Evolutionary conservation across 2,888 invertebrate species (phyloP), one percentile per base, ranked within the genome.

Genomic region (Noctua comes): DNA sequence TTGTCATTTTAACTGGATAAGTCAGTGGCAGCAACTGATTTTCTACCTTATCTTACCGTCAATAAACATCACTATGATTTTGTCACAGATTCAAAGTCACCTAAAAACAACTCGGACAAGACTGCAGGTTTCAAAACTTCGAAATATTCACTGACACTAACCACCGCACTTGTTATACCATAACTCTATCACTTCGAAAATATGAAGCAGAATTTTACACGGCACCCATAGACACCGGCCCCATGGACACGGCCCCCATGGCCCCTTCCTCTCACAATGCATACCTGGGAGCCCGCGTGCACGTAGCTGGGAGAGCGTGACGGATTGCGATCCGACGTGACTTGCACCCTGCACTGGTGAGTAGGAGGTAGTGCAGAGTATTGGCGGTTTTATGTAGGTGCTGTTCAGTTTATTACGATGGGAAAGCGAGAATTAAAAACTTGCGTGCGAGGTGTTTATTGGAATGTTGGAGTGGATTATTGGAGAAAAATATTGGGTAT

Each of bases 301-400:
- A 86, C 84, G 82, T 86, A 76, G 48, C 31, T 2, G 40, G 13
- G 79, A n/a, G 77, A 59, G 73, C 77, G 84, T 84, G 87, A 84
- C 76, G 77, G 86, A 77, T 82, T 84, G 75, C 16, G 65, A 57
- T 21, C 54, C 65, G 11, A 82, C 86, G 86, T 86, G 86, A 85
- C 76, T 68, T 86, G 86, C 77, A 77, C 5, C 8, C 48, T 80
- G 84, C 80, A 83, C 66, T 64, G 21, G 64, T 64, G 1, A 31
- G 21, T 31, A 18, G 18, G 31, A 31, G 48, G 57, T 21, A 65
- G 54, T 73, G 75, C 51, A 46, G 68, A 80, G 57, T 76, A 80
- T 76, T 77, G 64, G 59, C 46, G 57, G 70, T 36, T 76, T 76
- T 66, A 16, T 73, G 16, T 57, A 54, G 24, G 18, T 54, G 51